Conservation (phyloP, 2,797 vertebrate species). For the Chromobotia macracanthus region DNA sequence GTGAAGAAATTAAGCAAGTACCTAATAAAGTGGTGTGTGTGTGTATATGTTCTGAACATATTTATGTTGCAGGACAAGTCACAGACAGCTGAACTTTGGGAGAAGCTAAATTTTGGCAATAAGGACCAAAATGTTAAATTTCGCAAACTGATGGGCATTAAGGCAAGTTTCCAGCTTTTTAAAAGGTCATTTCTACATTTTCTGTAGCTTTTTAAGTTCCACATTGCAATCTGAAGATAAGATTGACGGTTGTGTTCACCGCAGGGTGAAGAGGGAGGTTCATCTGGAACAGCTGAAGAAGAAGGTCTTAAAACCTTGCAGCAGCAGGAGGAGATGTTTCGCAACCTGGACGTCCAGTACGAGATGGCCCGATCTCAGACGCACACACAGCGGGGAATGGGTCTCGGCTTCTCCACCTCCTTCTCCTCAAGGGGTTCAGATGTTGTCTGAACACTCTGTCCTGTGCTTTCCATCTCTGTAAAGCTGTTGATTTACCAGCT, state of each 20-base stretch:
- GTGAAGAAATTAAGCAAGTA: no score
- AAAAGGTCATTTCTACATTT: neutral
- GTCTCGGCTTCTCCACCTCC: constrained; percentile 91
- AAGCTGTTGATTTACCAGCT: constrained; percentile 68
- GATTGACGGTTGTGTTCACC: neutral
- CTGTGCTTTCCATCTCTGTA: constrained; percentile 26
- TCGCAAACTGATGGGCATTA: constrained; percentile 98
- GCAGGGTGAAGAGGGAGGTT: constrained; percentile 86
- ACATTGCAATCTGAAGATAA: neutral
- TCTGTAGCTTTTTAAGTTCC: constrained; percentile 1
- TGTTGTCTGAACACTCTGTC: constrained; percentile 79
- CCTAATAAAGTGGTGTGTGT: no score
- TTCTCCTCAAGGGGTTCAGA: constrained; percentile 92
- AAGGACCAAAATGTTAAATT: constrained; percentile 99
- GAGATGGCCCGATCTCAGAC: constrained; percentile 98
- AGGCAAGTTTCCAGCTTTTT: constrained; percentile 78
- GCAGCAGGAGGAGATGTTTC: constrained; percentile 97
- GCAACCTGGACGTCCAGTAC: constrained; percentile 96
- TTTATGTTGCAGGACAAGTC: constrained; percentile 86
- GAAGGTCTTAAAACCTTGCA: constrained; percentile 94
- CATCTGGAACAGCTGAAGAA: constrained; percentile 82
- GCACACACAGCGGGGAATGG: constrained; percentile 97
- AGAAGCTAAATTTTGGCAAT: constrained; percentile 98
- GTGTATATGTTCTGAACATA: no score
- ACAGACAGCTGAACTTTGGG: constrained; percentile 97